phyloP scores from a whole-genome alignment of 2,797 vertebrate species.

The Liparis tanakae region DNA sequence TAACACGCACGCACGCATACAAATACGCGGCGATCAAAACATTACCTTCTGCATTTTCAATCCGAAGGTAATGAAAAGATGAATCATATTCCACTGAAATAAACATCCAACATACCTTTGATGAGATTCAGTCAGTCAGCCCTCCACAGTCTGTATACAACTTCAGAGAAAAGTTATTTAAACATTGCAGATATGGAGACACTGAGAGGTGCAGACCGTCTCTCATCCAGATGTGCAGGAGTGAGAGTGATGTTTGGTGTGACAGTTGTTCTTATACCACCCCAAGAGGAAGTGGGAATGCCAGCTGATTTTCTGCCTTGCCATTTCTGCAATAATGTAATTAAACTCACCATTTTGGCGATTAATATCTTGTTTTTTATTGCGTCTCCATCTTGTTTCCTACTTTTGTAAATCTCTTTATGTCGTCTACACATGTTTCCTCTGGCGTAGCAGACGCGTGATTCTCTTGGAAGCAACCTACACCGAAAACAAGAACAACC shows the following conservation, averaged over 20 bases:
- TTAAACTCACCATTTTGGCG: background rate
- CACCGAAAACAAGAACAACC: slow-evolving; percentile 8
- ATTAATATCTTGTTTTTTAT: background rate
- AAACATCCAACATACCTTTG: slow-evolving; percentile 53
- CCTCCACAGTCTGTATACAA: slow-evolving; percentile 11
- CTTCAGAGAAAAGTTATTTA: slow-evolving; percentile 4
- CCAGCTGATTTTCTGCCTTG: slow-evolving; percentile 4
- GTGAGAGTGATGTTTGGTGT: background rate
- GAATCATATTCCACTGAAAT: background rate
- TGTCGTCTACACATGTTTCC: background rate
- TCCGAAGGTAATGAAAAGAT: background rate
- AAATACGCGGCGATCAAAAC: too few relatives aligned
- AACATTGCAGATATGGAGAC: background rate
- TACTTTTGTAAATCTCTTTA: background rate
- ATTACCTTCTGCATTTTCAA: too few relatives aligned
- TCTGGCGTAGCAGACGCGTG: background rate
- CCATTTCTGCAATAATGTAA: slow-evolving; percentile 11
- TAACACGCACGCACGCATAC: too few relatives aligned
- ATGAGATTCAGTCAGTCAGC: slow-evolving; percentile 9
- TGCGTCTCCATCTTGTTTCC: background rate
- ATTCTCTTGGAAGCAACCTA: background rate
- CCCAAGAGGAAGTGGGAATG: slow-evolving; percentile 66
- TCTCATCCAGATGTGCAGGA: background rate
- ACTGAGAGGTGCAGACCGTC: background rate
- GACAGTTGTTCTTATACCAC: slow-evolving; percentile 35